These are phyloP conservation scores for Merluccius polli DNA, from an alignment of 2,797 vertebrate species.

Conservation along the genomic window DNA sequence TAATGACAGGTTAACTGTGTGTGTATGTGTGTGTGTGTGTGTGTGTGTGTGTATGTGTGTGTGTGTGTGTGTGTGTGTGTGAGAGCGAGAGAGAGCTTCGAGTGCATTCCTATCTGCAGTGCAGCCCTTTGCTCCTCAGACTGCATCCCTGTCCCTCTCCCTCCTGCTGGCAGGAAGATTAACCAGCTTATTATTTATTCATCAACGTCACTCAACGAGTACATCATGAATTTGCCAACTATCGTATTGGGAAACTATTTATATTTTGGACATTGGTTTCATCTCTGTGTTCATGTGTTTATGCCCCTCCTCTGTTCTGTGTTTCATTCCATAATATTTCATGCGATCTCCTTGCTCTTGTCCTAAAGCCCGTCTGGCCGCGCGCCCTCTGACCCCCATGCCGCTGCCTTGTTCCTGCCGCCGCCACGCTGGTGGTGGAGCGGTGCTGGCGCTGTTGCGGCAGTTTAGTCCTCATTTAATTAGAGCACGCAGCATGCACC, in stretches of 20 bases:
- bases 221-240: background rate
- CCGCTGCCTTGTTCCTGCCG: background rate
- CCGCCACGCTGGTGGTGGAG: too few relatives aligned
- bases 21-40: background rate
- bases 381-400: slow-evolving; percentile 3
- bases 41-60: too few relatives aligned
- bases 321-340: background rate
- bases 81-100: too few relatives aligned
- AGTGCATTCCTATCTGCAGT: slow-evolving; percentile 49
- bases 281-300: background rate
- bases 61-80: too few relatives aligned
- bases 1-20: too few relatives aligned
- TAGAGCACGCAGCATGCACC: slow-evolving; percentile 43
- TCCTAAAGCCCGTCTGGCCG: too few relatives aligned
- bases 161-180: slow-evolving; percentile 41
- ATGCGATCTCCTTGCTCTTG: slow-evolving; percentile 3
- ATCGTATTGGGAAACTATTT: background rate
- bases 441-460: slow-evolving; percentile 24
- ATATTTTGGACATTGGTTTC: background rate
- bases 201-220: background rate
- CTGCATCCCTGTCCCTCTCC: slow-evolving; percentile 37
- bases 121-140: slow-evolving; percentile 55
- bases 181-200: too few relatives aligned
- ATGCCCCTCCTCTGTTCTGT: background rate
- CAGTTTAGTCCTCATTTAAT: slow-evolving; percentile 59